Evolutionary conservation across 92 coral and sea anemone species (phyloP), one percentile per base, ranked within the genome.

Genomic region (Pocillopora grandis): DNA sequence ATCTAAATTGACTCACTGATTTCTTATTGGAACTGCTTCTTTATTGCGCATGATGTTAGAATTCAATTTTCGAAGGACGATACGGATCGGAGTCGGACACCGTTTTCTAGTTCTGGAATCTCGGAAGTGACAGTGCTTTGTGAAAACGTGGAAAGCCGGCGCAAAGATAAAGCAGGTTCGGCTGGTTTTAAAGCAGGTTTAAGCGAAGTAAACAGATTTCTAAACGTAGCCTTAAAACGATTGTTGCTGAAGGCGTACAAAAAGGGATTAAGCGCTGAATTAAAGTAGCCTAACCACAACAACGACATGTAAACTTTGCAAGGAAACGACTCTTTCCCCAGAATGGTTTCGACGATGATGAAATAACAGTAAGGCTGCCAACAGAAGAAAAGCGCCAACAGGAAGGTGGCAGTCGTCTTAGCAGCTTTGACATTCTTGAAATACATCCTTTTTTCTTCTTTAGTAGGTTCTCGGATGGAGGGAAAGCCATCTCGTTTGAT

Each of bases 191-290:
- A 42, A 42, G 49, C 49, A 20, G 31, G 64, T 27, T 27, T 59
- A 33, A 83, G 58, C 23, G 84, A 49, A 13, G 31, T 64, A 37
- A 56, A 82, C 12, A 89, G 61, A 80, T 85, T 86, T 74, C 72
- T 68, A 48, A 82, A 89, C 3, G 90, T 83, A 61, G 66, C 68
- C 61, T 89, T 87, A 82, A 92, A 89, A 42, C 90, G 80, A 37
- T 86, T 86, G 81, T 89, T 92, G 18, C 90, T 85, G 85, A 92
- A 88, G 5, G 92, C 90, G 80, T 86, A 92, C 71, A 92, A 73
- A 78, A 89, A 92, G 16, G 95, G 95, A 36, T 92, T 89, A 56
- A 92, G 68, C 21, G 95, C 95, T 18, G 91, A 92, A 83, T 84
- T 89, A 62, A 92, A 84, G 69, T 92, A 89, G 21, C 92, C 92